Evolutionary conservation across 2,888 invertebrate species (phyloP).

Genomic region (Scaptodrosophila latifasciaeformis): DNA sequence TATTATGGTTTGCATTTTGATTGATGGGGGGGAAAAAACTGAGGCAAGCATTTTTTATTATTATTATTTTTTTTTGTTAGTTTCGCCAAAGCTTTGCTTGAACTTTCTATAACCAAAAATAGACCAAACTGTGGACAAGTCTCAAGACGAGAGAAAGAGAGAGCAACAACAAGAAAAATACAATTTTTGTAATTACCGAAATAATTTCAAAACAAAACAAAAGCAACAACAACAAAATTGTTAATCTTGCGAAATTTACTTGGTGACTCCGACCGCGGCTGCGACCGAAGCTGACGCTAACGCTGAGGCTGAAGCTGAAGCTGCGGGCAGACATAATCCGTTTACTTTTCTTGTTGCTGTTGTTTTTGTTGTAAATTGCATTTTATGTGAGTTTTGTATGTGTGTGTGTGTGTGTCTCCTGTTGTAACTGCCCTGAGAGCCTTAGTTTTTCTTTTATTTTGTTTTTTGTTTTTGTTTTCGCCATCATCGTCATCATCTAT

Average conservation of each 20-base stretch:
- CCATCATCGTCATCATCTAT: constrained; percentile 18
- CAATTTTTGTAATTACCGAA: constrained; percentile 27
- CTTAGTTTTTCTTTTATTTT: no score
- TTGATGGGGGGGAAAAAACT: constrained; percentile 21
- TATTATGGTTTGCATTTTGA: constrained; percentile 27
- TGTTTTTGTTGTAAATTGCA: neutral
- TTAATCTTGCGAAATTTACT: constrained; percentile 27
- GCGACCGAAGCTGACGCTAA: constrained; percentile 22
- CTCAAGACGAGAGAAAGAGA: constrained; percentile 27
- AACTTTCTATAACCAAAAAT: constrained; percentile 43
- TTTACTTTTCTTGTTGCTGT: neutral
- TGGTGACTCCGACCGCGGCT: neutral
- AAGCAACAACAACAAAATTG: constrained; percentile 14
- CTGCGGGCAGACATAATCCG: no score
- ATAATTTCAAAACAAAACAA: constrained; percentile 18
- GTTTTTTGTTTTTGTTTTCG: neutral
- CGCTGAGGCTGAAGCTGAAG: no score
- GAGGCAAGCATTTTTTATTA: constrained; percentile 12
- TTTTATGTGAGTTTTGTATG: neutral
- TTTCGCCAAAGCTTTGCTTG: constrained; percentile 30
- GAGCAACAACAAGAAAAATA: constrained; percentile 7
- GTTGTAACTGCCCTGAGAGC: neutral
- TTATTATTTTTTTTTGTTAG: constrained; percentile 21
- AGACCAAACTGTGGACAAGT: constrained; percentile 56
- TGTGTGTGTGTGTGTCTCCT: neutral